Percentiles rank a stretch among this genome's conserved stretches.
Conservation (phyloP, 2,888 invertebrate genomes). For the Drosophila falleni region DNA sequence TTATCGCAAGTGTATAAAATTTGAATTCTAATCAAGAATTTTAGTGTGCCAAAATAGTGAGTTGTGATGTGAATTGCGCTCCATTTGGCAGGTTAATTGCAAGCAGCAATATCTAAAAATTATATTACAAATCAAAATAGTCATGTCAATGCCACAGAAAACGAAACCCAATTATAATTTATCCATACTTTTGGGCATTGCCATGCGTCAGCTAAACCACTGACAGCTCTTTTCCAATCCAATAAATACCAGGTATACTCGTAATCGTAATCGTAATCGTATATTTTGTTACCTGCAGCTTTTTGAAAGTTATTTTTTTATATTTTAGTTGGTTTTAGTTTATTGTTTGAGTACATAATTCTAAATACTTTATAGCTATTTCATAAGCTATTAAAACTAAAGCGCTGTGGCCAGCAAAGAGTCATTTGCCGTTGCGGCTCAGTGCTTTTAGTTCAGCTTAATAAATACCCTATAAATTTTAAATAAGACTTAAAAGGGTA, state of each 20-base stretch:
- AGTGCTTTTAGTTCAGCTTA: conserved; percentile 24
- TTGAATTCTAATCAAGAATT: conserved; percentile 54
- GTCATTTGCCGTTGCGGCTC: conserved; percentile 47
- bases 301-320: conserved; percentile 39
- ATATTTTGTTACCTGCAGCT: conserved; percentile 1
- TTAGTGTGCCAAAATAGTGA: conserved; percentile 27
- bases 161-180: conserved; percentile 42
- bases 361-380: conserved; percentile 46
- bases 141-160: conserved; percentile 55
- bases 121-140: conserved; percentile 49
- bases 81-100: conserved; percentile 67
- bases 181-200: conserved; percentile 33
- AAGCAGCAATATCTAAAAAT: conserved; percentile 46
- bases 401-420: conserved; percentile 35
- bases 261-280: background rate
- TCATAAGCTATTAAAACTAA: conserved; percentile 50
- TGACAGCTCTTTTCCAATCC: conserved; percentile 31
- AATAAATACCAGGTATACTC: conserved; percentile 3
- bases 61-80: conserved; percentile 40
- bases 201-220: conserved; percentile 39
- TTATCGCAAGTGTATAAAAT: conserved; percentile 12
- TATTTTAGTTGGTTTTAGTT: conserved; percentile 8
- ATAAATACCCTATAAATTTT: conserved; percentile 20
- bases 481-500: background rate
- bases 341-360: conserved; percentile 39